A percentile compares a stretch with the other conserved stretches of the same genome.
phyloP scores from a whole-genome alignment of 2,113 vertebrate genomes.

The Heterotis niloticus region DNA sequence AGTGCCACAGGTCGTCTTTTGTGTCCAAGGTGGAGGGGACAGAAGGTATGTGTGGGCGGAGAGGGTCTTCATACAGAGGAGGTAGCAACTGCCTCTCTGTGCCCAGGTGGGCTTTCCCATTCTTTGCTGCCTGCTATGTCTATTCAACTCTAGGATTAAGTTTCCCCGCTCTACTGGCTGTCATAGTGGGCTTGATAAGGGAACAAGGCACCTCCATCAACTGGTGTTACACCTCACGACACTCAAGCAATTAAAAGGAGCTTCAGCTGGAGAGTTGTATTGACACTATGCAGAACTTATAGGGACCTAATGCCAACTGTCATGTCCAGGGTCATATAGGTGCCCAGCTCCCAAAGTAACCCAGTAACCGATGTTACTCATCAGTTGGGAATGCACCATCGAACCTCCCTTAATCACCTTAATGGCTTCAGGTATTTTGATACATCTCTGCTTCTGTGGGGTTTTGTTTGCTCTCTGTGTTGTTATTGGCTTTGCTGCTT shows the following conservation, averaged over 20 bases:
- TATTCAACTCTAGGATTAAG: background rate
- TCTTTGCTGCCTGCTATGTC: background rate
- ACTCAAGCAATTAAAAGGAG: background rate
- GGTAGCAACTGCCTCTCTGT: background rate
- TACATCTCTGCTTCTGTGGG: conserved; percentile 40
- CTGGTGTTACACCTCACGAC: background rate
- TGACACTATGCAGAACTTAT: background rate
- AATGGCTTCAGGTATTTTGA: conserved; percentile 51
- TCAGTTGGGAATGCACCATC: conserved; percentile 24
- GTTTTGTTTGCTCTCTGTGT: conserved; percentile 55
- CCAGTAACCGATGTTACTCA: conserved; percentile 44
- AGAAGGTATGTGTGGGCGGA: background rate
- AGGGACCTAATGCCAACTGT: background rate
- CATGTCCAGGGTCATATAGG: conserved; percentile 22
- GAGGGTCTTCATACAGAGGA: background rate
- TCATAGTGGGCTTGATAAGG: background rate
- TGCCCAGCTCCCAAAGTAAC: conserved; percentile 35
- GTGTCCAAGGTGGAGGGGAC: background rate
- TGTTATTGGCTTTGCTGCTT: conserved; percentile 46
- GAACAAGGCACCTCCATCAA: background rate
- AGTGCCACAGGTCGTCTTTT: background rate
- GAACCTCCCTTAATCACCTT: conserved; percentile 44
- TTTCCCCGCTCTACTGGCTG: conserved; percentile 16
- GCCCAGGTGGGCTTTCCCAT: conserved; percentile 11
- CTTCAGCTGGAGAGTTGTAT: background rate